These are phyloP conservation scores for Drosophila carrolli DNA, from an alignment of 1,140 invertebrate species.

Conservation along the genomic window DNA sequence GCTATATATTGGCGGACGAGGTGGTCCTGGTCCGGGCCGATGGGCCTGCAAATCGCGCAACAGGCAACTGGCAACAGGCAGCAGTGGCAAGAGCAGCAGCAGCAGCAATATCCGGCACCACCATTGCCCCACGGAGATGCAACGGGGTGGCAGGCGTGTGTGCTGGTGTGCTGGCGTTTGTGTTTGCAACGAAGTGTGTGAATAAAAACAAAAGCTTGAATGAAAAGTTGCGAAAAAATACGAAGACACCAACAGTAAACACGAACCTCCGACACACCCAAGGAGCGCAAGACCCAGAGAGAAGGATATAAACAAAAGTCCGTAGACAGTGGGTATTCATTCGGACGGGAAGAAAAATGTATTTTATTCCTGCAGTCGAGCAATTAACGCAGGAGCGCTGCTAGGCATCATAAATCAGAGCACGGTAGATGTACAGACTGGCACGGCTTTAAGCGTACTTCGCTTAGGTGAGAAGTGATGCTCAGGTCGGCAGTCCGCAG, in stretches of 20 bases:
- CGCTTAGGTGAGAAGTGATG: neutral
- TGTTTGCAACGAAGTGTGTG: conserved; percentile 15
- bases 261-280: conserved; percentile 46
- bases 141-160: neutral
- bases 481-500: neutral
- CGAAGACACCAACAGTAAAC: conserved; percentile 41
- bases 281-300: neutral
- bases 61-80: conserved; percentile 47
- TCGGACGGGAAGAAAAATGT: conserved; percentile 4
- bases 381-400: conserved; percentile 26
- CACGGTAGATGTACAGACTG: neutral
- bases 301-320: conserved; percentile 9
- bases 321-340: conserved; percentile 3
- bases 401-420: conserved; percentile 8
- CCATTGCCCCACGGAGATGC: conserved; percentile 6
- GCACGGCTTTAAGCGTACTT: neutral
- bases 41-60: conserved; percentile 43
- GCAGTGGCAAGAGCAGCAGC: conserved; percentile 2
- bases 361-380: conserved; percentile 13
- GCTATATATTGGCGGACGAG: conserved; percentile 1
- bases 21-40: neutral
- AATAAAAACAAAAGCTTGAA: conserved; percentile 57
- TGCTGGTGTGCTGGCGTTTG: conserved; percentile 3
- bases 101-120: conserved; percentile 11
- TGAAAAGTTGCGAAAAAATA: conserved; percentile 50